Base-by-base conservation (phyloP, 2,888 invertebrate genomes). In the Nymphalis urticae region DNA sequence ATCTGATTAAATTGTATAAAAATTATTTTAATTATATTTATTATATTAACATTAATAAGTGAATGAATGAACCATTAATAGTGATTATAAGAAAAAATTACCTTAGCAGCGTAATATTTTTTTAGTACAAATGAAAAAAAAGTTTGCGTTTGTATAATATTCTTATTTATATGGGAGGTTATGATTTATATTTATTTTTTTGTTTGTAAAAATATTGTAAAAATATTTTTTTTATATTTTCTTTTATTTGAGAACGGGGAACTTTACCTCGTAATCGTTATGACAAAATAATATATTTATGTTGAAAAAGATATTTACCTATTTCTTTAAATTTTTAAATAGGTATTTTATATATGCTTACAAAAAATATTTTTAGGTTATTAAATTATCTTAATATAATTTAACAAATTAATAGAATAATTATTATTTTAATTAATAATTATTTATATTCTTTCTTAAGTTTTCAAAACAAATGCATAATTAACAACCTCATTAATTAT, bases 61-160 rank as follows among this genome's bases (percentile, higher is more conserved):
- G 93, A 88, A 13, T 90, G 75, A 74, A 80, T 94, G 94, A 94
- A 94, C 94, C 93, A 91, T 77, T 88, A 82, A 80, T 94, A 89
- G 81, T 89, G 93, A 94, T 94, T 94, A 94, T 75, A 94, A 94
- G 94, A 94, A 89, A 89, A 94, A 96, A 94, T 95, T 96, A 96
- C 95, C 94, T 95, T 95, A 95, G 95, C 96, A 96, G 96, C 95
- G 94, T 96, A 94, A 96, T 96, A 93, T 94, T 94, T 95, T 89
- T 89, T 94, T 93, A 96, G 96, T 93, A 94, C 95, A 84, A 87
- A 96, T 96, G 90, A 93, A 94, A 95, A 93, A 93, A 94, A 86
- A 94, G 95, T 93, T 96, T 96, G 95, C 95, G 95, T n/a, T n/a
- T n/a, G n/a, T n/a, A n/a, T n/a, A n/a, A n/a, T n/a, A n/a, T n/a